Percentiles rank a stretch among this genome's conserved stretches.
Evolutionary conservation across 2,113 vertebrate species (phyloP).

Genomic region (Mobula hypostoma): DNA sequence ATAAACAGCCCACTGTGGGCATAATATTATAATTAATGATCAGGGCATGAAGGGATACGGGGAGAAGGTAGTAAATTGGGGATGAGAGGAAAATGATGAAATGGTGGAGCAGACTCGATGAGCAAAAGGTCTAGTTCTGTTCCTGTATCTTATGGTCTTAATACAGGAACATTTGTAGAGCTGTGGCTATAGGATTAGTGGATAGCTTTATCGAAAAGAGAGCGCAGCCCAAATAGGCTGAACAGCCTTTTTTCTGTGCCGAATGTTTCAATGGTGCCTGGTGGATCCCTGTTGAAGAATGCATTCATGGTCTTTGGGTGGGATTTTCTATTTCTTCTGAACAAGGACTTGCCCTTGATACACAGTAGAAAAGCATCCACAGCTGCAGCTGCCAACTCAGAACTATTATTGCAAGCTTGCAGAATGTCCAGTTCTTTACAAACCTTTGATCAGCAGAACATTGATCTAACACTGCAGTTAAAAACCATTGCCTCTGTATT

Average conservation of each 20-base stretch:
- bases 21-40: no score
- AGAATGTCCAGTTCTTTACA: not conserved
- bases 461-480: not conserved
- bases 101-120: no score
- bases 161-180: not conserved
- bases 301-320: not conserved
- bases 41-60: no score
- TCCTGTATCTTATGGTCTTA: not conserved
- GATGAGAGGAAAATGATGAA: no score
- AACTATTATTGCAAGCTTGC: not conserved
- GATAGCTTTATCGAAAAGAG: not conserved
- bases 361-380: not conserved
- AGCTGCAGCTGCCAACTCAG: not conserved
- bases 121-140: no score
- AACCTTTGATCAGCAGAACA: not conserved
- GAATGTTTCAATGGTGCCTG: not conserved
- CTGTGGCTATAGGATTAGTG: no score
- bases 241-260: not conserved
- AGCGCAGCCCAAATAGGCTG: no score
- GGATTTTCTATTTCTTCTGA: not conserved
- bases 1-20: no score
- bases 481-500: not conserved
- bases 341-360: not conserved
- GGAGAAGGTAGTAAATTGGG: no score
- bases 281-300: not conserved